These are phyloP conservation scores for Lagodon rhomboides DNA, from an alignment of 2,797 vertebrate genomes.

Conservation along the genomic window DNA sequence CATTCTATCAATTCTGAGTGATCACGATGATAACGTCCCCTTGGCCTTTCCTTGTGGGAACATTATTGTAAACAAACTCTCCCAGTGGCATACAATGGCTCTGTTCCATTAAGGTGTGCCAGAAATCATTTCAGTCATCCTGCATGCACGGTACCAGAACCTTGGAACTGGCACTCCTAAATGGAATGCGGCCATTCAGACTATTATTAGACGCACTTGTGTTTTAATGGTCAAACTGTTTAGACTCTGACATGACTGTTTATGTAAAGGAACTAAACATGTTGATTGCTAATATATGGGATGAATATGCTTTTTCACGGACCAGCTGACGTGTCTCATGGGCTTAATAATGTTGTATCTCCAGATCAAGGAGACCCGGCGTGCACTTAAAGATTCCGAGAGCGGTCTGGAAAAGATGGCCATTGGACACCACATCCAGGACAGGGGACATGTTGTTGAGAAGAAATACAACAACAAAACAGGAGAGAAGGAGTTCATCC, in stretches of 20 bases:
- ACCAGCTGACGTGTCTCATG: neutral
- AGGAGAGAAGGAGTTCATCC: conserved; percentile 92
- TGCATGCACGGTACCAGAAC: neutral
- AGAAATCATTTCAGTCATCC: neutral
- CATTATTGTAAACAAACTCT: neutral
- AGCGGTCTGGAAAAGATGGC: conserved; percentile 93
- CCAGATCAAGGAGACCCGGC: conserved; percentile 93
- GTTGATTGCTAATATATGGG: neutral
- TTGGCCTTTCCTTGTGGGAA: conserved; percentile 14
- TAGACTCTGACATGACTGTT: neutral
- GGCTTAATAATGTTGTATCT: neutral
- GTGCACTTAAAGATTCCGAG: conserved; percentile 91
- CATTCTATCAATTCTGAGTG: neutral
- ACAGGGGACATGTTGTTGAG: conserved; percentile 91
- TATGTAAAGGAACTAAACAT: neutral
- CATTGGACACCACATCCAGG: conserved; percentile 94
- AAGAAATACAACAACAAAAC: conserved; percentile 92
- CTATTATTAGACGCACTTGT: conserved; percentile 10
- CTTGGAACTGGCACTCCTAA: neutral
- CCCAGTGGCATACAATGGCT: neutral
- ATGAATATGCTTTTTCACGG: neutral
- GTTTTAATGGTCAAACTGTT: conserved; percentile 9
- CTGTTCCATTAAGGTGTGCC: conserved; percentile 1
- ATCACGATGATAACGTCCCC: neutral
- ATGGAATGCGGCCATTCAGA: conserved; percentile 7